phyloP scores from a whole-genome alignment of 2,797 vertebrate species.

The Botia almorhae region DNA sequence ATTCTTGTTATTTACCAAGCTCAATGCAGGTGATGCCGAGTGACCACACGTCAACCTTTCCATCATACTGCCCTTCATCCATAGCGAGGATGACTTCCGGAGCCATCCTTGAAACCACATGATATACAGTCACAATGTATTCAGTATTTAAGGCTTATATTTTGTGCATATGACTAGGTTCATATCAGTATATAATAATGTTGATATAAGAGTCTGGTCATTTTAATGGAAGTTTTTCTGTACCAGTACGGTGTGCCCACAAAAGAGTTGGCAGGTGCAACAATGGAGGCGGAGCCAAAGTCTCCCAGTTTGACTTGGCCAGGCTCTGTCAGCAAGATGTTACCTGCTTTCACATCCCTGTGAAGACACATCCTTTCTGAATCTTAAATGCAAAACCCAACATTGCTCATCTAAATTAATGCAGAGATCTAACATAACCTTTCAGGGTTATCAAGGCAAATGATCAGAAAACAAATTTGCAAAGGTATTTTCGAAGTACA shows the following conservation, averaged over 20 bases:
- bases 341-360: conserved; percentile 94
- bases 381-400: neutral
- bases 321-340: conserved; percentile 92
- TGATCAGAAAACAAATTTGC: neutral
- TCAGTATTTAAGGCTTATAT: too few species aligned
- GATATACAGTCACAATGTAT: too few species aligned
- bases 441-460: neutral
- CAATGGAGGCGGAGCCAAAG: conserved; percentile 91
- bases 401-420: neutral
- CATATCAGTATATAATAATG: neutral
- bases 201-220: neutral
- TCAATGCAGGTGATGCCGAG: conserved; percentile 95
- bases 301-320: conserved; percentile 94
- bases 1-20: conserved; percentile 79
- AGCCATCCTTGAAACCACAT: conserved; percentile 85
- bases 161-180: neutral
- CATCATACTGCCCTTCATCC: conserved; percentile 94
- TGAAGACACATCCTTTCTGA: neutral
- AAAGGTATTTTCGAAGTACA: neutral
- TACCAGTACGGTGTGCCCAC: conserved; percentile 95
- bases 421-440: neutral
- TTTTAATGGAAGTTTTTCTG: conserved; percentile 50
- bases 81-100: conserved; percentile 94
- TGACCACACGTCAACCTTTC: conserved; percentile 95
- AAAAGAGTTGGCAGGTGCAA: conserved; percentile 92